Base-by-base conservation (phyloP, 2,113 vertebrate species). In the Parotia lawesii region DNA sequence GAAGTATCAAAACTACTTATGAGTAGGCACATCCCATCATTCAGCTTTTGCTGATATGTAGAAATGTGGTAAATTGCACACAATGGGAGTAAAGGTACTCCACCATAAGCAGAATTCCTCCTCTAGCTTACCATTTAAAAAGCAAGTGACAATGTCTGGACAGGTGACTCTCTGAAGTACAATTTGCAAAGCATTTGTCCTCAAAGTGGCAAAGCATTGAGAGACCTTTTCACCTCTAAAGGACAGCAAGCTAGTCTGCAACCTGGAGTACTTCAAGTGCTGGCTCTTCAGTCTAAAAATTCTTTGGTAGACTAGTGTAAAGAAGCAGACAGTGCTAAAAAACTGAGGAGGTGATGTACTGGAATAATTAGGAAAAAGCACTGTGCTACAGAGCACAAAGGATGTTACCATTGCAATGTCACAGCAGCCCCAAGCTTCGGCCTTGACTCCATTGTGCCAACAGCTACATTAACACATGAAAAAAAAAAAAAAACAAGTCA, bases 391-490 rank as follows among this genome's bases (percentile, higher is more conserved):
- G 15, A 75, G 37, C 7, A 15, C 64, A 28, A 61, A 38, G 5
- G 13, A 64, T 1, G 0, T 9, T 74, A 42, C 10, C 3, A 9
- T 5, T 78, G 42, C 13, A 50, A 38, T 2, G 4, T 16, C 53
- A 48, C 25, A 54, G 38, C 23, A 75, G 8, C 15, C 22, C 15
- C 15, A 78, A 19, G 31, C 10, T 82, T 62, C 15, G 10, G 25
- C 50, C 22, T 21, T 20, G 51, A 54, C 12, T 64, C 21, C 31
- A 13, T 7, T 51, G 23, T 44, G 40, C 24, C 29, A 80, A 60
- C 9, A 64, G 24, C 25, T 75, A 60, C 54, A n/a, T 0, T 4
- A 2, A 24, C 8, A 42, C 9, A 51, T 8, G 1, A 20, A 29
- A 42, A 28, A 10, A 44, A 27, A 4, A 16, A 16, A 27, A 35